A percentile compares a stretch with the other conserved stretches of the same genome.
These are phyloP conservation scores for Athalia rosae DNA, from an alignment of 2,888 invertebrate species.

Conservation along the genomic window DNA sequence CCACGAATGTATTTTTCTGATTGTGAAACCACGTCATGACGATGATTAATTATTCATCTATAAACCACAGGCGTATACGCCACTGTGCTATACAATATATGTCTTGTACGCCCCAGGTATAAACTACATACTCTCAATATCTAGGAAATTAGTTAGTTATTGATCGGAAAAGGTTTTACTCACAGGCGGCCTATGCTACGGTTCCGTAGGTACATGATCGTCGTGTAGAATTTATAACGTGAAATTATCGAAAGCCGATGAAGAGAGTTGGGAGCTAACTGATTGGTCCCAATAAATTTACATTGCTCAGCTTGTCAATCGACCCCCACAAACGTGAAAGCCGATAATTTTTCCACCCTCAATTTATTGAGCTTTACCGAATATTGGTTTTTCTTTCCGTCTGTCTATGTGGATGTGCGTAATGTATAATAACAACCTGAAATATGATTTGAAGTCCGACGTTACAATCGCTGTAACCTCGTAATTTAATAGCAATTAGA, in stretches of 20 bases:
- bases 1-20: no score
- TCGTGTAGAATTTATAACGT: constrained; percentile 28
- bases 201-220: background rate
- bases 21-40: no score
- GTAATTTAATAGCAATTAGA: constrained; percentile 10
- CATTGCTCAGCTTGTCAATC: constrained; percentile 40
- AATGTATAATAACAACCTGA: background rate
- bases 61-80: background rate
- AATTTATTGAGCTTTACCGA: constrained; percentile 34
- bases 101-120: no score
- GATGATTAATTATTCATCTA: no score
- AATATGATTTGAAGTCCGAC: constrained; percentile 27
- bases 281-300: constrained; percentile 41
- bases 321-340: constrained; percentile 28
- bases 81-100: no score
- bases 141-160: constrained; percentile 29
- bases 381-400: constrained; percentile 31
- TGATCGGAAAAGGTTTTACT: constrained; percentile 16
- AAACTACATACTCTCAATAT: background rate
- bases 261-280: constrained; percentile 26
- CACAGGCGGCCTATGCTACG: background rate
- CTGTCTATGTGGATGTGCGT: background rate
- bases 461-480: constrained; percentile 3
- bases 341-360: constrained; percentile 34
- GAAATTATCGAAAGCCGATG: constrained; percentile 34